phyloP scores from a whole-genome alignment of 2,797 vertebrate genomes.

The Phylloscopus collybita region DNA sequence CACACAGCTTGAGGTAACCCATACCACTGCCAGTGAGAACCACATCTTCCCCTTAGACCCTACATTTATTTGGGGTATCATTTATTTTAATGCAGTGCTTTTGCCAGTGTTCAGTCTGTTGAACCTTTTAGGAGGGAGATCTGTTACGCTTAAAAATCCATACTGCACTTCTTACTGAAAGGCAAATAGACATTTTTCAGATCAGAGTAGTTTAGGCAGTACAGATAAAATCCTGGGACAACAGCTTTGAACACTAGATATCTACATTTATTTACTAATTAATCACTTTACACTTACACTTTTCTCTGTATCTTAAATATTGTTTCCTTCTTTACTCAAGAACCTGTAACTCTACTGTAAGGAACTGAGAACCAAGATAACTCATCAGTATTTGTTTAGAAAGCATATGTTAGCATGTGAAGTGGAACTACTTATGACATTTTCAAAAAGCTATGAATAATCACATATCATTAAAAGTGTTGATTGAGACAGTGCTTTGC shows the following conservation, averaged over 20 bases:
- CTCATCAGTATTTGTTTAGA: constrained; percentile 71
- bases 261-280: constrained; percentile 21
- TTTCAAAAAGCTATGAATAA: constrained; percentile 78
- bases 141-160: neutral
- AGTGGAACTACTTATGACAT: constrained; percentile 82
- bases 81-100: neutral
- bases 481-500: constrained; percentile 58
- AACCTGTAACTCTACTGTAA: neutral
- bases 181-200: neutral
- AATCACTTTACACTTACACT: neutral
- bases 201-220: neutral
- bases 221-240: neutral
- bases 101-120: neutral
- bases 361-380: neutral
- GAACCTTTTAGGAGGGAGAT: neutral
- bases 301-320: neutral
- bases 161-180: neutral
- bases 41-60: neutral
- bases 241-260: neutral
- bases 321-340: neutral
- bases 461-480: constrained; percentile 55
- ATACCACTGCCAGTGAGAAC: neutral
- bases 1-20: neutral
- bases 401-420: constrained; percentile 76
- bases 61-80: neutral